Evolutionary conservation across 2,888 invertebrate species (phyloP), one percentile per base, ranked within the genome.

Genomic region (Nymphalis c-album): DNA sequence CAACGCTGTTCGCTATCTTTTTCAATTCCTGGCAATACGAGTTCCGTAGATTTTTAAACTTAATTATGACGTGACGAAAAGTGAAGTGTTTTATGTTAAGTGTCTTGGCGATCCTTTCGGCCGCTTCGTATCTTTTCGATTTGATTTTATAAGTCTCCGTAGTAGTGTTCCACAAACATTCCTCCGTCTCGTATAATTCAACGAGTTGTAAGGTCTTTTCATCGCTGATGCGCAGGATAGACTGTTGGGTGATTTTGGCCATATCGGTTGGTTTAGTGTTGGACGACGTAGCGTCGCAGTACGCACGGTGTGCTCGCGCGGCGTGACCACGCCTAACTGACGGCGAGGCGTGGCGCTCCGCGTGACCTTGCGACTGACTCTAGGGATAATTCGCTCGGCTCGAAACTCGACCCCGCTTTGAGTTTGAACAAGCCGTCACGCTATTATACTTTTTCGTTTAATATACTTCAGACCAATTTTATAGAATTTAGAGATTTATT

Each of bases 1-100:
- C 48, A 16, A 77, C 72, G 46, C 77, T 80, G 6, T 74, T 64
- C 10, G 76, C 75, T 1, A 87, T 57, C 57, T 40, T 89, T 76
- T 81, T 85, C 70, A 85, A 47, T 74, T 87, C 87, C 74, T 87
- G 88, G 46, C 81, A 81, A 64, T 87, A 89, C 0, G 85, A 84
- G 67, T 84, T 85, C 48, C 88, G 73, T 3, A 88, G 57, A 58
- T 86, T 90, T 73, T 85, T 88, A 51, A 88, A 84, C 75, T 90
- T 90, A 48, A 80, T 79, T 26, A 80, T 68, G 0, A 86, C 87
- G 64, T 87, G 85, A n/a, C 73, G 72, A 0, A 77, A 71, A 10
- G 76, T 78, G 67, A 90, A 87, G 61, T 83, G 75, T 0, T 78
- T 76, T 10, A 87, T 74, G 61, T 79, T 73, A 26, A 90, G 74